These are phyloP conservation scores for Ceratina japonica DNA, from an alignment of 1,140 invertebrate genomes.

Conservation along the genomic window DNA sequence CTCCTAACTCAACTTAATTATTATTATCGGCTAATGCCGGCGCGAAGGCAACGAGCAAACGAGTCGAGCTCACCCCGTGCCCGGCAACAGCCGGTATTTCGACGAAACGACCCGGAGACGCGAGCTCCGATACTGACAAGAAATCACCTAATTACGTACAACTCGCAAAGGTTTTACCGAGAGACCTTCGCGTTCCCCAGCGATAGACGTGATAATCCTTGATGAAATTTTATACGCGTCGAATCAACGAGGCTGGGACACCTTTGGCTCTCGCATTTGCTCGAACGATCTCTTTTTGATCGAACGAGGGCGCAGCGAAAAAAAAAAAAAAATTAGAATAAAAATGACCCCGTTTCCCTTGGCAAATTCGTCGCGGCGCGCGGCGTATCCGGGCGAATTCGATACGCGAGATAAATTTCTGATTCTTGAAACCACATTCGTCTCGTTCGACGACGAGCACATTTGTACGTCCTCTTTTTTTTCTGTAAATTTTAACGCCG, in stretches of 20 bases:
- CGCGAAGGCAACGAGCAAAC: not conserved
- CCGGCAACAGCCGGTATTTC: constrained; percentile 13
- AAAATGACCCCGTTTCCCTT: not conserved
- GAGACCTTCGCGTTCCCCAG: not conserved
- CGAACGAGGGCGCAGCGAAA: too few species aligned
- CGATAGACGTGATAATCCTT: not conserved
- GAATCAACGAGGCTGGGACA: not conserved
- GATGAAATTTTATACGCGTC: not conserved
- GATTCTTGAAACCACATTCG: too few species aligned
- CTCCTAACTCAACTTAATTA: not conserved
- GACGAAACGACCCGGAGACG: too few species aligned
- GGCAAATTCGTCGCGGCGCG: not conserved
- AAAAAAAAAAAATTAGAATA: not conserved
- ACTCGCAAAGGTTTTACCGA: not conserved
- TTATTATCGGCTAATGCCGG: too few species aligned
- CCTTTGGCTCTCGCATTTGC: not conserved
- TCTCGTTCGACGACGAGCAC: too few species aligned
- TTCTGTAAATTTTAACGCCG: not conserved
- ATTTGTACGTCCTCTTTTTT: not conserved
- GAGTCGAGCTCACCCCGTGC: not conserved
- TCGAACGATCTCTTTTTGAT: not conserved
- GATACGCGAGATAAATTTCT: too few species aligned
- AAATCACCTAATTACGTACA: constrained; percentile 16
- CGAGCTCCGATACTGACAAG: not conserved
- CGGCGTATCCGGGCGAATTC: too few species aligned